Evolutionary conservation across 1,140 invertebrate genomes (phyloP), one percentile per base, ranked within the genome.

Genomic region (Drosophila kepulauana): DNA sequence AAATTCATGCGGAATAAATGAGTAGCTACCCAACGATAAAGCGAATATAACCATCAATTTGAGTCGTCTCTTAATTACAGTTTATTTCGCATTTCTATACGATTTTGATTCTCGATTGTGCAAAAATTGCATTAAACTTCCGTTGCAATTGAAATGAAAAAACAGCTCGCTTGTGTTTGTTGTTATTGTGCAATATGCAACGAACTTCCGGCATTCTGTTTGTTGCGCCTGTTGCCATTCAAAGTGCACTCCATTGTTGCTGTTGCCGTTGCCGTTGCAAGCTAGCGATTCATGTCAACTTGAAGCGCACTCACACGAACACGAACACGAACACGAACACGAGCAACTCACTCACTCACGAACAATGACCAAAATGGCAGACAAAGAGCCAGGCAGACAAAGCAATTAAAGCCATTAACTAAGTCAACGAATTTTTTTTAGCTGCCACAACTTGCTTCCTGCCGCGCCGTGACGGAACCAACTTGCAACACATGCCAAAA

Each of bases 1-100:
- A 87, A 87, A 88, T 87, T 88, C 77, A 80, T 63, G 84, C 57
- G 82, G 84, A 79, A 88, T 87, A 86, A 85, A 86, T 66, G 82
- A 51, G 51, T 35, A 43, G 48, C 20, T 20, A 25, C 54, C 62
- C 63, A 48, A 20, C 51, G 16, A 20, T 49, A 56, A 33, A 45
- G 11, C 4, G 25, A 59, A 38, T 20, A 59, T 61, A 64, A 71
- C 64, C 64, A 70, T 59, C 11, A 49, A 30, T 51, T 57, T 69
- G 51, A 58, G 62, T 38, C 75, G 61, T 15, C 70, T 43, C 68
- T 84, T 87, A 87, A 87, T 89, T 87, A 80, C 81, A 87, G 74
- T 82, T 82, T 87, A 85, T 78, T 67, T 82, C 59, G 68, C 35
- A 58, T 61, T 74, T 43, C 43, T 54, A 10, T 57, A 43, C 35